Evolutionary conservation across 2,797 vertebrate genomes (phyloP).

Genomic region (Chaenodraco wilsoni): DNA sequence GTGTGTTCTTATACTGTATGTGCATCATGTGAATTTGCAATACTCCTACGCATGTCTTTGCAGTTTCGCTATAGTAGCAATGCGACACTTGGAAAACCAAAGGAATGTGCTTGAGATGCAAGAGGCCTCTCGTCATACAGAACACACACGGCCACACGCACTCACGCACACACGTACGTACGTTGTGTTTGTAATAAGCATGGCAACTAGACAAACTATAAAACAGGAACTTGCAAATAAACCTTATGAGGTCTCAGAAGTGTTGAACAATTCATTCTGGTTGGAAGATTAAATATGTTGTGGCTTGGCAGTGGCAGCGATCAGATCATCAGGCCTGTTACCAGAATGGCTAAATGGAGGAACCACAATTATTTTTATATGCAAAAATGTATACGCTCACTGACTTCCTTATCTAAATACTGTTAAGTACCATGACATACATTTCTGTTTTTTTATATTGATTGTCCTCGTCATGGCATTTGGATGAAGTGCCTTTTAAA

Average conservation of each 20-base stretch:
- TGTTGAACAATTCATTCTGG: conserved; percentile 32
- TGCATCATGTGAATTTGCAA: conserved; percentile 26
- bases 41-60: conserved; percentile 32
- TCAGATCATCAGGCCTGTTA: neutral
- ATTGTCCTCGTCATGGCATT: neutral
- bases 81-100: conserved; percentile 70
- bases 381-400: neutral
- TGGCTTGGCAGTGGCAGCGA: conserved; percentile 21
- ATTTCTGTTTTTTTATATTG: neutral
- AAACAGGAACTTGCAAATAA: conserved; percentile 46
- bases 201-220: too few species aligned
- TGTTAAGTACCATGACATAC: neutral
- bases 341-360: neutral
- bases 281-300: conserved; percentile 28
- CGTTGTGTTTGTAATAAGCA: too few species aligned
- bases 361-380: neutral
- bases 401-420: neutral
- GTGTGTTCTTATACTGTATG: conserved; percentile 8
- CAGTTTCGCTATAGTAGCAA: conserved; percentile 49
- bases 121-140: conserved; percentile 34
- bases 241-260: conserved; percentile 20
- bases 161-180: neutral
- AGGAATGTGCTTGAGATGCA: conserved; percentile 66
- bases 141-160: conserved; percentile 21
- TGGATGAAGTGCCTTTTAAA: neutral